phyloP scores from a whole-genome alignment of 1,140 invertebrate species.

The Thaumetopoea pityocampa region DNA sequence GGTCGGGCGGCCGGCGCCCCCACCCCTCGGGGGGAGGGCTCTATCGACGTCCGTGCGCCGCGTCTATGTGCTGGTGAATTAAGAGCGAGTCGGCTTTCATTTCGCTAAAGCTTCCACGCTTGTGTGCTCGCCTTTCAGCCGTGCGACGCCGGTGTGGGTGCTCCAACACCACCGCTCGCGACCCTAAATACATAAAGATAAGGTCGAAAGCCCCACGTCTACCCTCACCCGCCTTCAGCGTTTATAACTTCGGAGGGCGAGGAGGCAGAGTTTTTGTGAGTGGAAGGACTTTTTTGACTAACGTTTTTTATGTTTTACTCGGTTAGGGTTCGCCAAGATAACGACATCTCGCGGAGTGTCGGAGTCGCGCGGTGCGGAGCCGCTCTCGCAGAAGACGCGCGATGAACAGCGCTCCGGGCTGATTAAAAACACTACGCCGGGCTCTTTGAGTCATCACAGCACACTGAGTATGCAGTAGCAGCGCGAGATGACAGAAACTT shows the following conservation, averaged over 20 bases:
- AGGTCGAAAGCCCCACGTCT: constrained; percentile 39
- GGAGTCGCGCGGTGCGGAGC: constrained; percentile 49
- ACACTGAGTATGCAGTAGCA: constrained; percentile 1
- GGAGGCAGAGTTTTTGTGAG: constrained; percentile 67
- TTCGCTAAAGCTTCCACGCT: constrained; percentile 71
- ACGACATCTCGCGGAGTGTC: constrained; percentile 62
- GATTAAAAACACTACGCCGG: constrained; percentile 7
- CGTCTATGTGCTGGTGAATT: constrained; percentile 67
- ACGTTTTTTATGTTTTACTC: constrained; percentile 74
- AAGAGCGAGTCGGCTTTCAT: constrained; percentile 75
- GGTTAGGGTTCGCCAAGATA: constrained; percentile 70
- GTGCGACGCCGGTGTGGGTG: constrained; percentile 42
- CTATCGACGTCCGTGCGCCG: constrained; percentile 56
- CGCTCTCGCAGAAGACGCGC: constrained; percentile 36
- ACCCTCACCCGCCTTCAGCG: constrained; percentile 44
- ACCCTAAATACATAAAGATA: constrained; percentile 42
- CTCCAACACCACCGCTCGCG: constrained; percentile 30
- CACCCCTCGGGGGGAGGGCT: constrained; percentile 41
- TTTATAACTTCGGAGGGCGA: constrained; percentile 69
- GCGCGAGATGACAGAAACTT: not conserved
- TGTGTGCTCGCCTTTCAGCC: constrained; percentile 71
- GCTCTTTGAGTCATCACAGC: not conserved
- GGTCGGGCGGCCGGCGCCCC: constrained; percentile 39
- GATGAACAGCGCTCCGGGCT: constrained; percentile 16
- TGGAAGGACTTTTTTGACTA: constrained; percentile 73